Evolutionary conservation across 2,113 vertebrate genomes (phyloP).

Genomic region (Gorsachius goisagi): DNA sequence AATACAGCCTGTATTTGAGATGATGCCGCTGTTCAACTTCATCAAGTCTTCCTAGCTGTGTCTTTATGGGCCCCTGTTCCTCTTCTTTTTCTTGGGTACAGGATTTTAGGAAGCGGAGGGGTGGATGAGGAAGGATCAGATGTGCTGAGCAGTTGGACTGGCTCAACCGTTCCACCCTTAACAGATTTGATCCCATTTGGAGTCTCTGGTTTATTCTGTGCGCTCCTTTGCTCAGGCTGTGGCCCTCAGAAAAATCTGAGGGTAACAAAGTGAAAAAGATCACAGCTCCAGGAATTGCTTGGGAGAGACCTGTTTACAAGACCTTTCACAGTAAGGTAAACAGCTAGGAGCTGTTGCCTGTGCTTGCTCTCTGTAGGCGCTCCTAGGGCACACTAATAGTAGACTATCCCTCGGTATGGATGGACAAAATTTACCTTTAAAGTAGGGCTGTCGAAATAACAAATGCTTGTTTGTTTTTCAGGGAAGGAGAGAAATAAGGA

Average conservation of each 20-base stretch:
- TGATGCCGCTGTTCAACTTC: background rate
- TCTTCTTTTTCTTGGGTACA: background rate
- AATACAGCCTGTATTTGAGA: background rate
- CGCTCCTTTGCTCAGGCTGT: background rate
- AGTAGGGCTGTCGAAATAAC: background rate
- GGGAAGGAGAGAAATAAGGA: background rate
- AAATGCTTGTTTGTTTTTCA: background rate
- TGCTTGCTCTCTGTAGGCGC: background rate
- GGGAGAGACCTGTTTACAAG: background rate
- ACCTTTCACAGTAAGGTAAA: background rate
- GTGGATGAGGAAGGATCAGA: background rate
- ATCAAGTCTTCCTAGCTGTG: background rate
- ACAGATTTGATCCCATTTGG: background rate
- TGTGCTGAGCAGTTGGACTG: background rate
- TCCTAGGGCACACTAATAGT: too few species aligned
- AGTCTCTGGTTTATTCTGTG: background rate
- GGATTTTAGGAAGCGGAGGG: background rate
- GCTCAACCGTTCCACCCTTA: background rate
- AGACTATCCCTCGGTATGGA: rapidly evolving
- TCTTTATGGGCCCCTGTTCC: background rate
- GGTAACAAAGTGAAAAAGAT: background rate
- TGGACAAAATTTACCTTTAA: background rate
- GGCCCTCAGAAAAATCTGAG: background rate
- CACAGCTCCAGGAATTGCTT: background rate
- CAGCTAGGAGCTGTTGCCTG: background rate